phyloP scores from a whole-genome alignment of 2,888 invertebrate genomes.

The Synergus itoensis region DNA sequence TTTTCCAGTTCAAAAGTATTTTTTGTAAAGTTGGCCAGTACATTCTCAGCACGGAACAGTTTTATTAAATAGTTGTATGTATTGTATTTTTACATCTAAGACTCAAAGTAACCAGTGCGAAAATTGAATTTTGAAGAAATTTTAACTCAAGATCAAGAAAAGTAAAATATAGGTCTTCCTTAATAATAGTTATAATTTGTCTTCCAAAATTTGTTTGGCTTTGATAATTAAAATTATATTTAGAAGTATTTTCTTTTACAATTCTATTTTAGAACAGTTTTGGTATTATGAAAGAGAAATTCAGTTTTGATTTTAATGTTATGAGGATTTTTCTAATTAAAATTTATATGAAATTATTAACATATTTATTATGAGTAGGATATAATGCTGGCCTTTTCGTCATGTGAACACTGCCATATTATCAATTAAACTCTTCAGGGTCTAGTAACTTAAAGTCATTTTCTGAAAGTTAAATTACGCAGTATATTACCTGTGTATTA shows the following conservation, averaged over 20 bases:
- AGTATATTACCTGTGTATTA: background rate
- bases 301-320: background rate
- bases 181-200: slow-evolving; percentile 21
- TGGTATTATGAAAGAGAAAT: background rate
- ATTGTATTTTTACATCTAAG: slow-evolving; percentile 11
- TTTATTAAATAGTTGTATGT: slow-evolving; percentile 17
- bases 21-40: slow-evolving; percentile 42
- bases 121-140: background rate
- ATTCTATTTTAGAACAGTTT: background rate
- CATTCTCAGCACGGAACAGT: slow-evolving; percentile 20
- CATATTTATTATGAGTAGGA: background rate
- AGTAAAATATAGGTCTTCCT: slow-evolving; percentile 16
- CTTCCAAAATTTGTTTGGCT: slow-evolving; percentile 6
- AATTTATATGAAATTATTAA: background rate
- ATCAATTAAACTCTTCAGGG: slow-evolving; percentile 10
- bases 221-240: background rate
- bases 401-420: slow-evolving; percentile 23
- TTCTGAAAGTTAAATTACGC: background rate
- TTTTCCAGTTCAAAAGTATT: slow-evolving; percentile 45
- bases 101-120: background rate
- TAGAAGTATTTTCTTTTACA: background rate
- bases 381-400: background rate
- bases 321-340: background rate
- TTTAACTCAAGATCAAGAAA: slow-evolving; percentile 15
- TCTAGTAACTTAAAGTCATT: background rate